These are phyloP conservation scores for Coremacera marginata DNA, from an alignment of 2,888 invertebrate species.

Conservation along the genomic window DNA sequence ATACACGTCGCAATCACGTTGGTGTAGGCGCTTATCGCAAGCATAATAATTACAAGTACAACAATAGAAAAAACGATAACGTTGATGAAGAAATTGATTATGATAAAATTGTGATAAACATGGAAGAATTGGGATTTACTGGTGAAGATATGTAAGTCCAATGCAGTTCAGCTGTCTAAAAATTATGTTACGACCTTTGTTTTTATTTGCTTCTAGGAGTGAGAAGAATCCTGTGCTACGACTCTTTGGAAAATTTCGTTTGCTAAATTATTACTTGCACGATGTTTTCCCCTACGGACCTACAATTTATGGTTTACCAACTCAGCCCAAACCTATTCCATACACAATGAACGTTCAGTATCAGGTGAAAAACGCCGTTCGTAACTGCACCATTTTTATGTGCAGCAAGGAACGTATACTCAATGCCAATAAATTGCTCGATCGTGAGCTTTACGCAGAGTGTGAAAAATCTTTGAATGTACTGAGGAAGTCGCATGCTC, in stretches of 20 bases:
- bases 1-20: neutral
- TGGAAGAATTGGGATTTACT: conserved; percentile 39
- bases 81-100: conserved; percentile 31
- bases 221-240: conserved; percentile 49
- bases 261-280: conserved; percentile 54
- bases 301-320: conserved; percentile 43
- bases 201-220: conserved; percentile 43
- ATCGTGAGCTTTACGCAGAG: conserved; percentile 52
- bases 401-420: conserved; percentile 50
- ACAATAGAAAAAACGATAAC: conserved; percentile 6
- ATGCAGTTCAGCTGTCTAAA: neutral
- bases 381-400: conserved; percentile 54
- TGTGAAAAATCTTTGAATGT: conserved; percentile 52
- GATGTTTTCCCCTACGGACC: conserved; percentile 49
- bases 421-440: conserved; percentile 53
- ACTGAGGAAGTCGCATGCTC: conserved; percentile 17
- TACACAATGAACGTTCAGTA: conserved; percentile 56
- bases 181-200: neutral
- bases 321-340: conserved; percentile 46
- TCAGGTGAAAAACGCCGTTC: conserved; percentile 57
- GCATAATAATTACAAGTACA: conserved; percentile 27
- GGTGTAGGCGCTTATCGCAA: conserved; percentile 9
- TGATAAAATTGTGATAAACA: conserved; percentile 44
- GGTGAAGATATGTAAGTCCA: conserved; percentile 50
- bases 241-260: conserved; percentile 52